These are phyloP conservation scores for Odocoileus hemionus DNA, from an alignment of 2,113 vertebrate species.

Conservation along the genomic window DNA sequence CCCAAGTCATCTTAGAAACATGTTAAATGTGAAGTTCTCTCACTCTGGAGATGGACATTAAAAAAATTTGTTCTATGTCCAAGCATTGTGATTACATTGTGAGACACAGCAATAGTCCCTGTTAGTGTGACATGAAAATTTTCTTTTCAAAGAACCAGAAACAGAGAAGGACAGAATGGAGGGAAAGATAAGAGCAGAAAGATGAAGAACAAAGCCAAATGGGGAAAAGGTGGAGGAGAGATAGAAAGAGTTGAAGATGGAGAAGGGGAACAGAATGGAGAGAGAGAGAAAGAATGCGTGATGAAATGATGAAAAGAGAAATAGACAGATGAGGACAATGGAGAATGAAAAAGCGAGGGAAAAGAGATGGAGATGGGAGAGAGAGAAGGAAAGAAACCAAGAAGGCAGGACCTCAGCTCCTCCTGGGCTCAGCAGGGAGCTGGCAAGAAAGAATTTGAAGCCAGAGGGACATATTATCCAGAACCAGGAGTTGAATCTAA, in stretches of 20 bases:
- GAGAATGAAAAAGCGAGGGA: neutral
- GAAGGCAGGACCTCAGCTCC: constrained; percentile 74
- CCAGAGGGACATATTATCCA: constrained; percentile 80
- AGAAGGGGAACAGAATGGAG: neutral
- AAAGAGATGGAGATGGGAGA: neutral
- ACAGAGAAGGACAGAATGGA: constrained; percentile 39
- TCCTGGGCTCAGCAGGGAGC: constrained; percentile 85
- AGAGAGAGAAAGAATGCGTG: neutral
- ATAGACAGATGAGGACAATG: constrained; percentile 10
- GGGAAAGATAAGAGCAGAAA: neutral
- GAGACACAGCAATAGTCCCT: constrained; percentile 69
- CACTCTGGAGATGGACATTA: neutral
- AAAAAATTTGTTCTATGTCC: neutral
- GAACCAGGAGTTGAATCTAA: constrained; percentile 84
- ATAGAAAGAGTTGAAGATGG: neutral
- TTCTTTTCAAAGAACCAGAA: constrained; percentile 43
- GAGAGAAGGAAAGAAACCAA: constrained; percentile 52
- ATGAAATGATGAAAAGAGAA: constrained; percentile 39
- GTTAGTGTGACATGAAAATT: constrained; percentile 67
- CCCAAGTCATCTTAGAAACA: neutral
- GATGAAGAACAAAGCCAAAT: neutral
- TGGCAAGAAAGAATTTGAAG: constrained; percentile 86
- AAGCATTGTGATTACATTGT: constrained; percentile 47
- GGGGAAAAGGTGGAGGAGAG: neutral
- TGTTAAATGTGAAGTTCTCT: constrained; percentile 15